Evolutionary conservation across 1,140 invertebrate genomes (phyloP), one percentile per base, ranked within the genome.

Genomic region (Hyles vespertilio): DNA sequence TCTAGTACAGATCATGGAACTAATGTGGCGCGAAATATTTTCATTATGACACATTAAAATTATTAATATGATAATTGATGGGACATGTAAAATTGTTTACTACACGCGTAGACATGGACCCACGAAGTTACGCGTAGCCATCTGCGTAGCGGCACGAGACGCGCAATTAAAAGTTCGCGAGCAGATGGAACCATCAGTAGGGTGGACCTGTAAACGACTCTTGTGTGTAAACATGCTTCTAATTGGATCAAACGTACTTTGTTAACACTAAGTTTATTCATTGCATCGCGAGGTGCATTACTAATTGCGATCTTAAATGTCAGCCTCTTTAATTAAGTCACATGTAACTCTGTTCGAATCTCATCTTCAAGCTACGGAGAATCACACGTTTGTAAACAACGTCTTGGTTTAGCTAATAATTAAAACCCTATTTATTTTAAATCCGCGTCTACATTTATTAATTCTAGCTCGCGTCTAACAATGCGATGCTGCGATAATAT

Each of bases 101-200:
- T 51, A 34, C 34, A 51, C 11, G 12, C 46, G 10, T 47, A 51
- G 32, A 40, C 36, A 40, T 40, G 8, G 36, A 8, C 36, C 4
- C 3, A 40, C 36, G 36, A 40, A 40, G 36, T 40, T 40, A 43
- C 49, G 59, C 56, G 56, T 50, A 58, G 63, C 48, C 43, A 36
- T 34, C 8, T n/a, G 58, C 33, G 34, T 40, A 51, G 48, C 50
- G 12, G 43, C 43, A 50, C n/a, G 56, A 61, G 63, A 47, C 56
- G 59, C 52, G 64, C 59, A 66, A 66, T 66, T 66, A 66, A 66
- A 66, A 66, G 59, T 62, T 66, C 61, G 57, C 48, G 36, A 59
- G 56, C 56, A 58, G 56, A 50, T 58, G 58, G 56, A 65, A 55
- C 46, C 33, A 59, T 56, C 64, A 56, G 48, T 51, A 61, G 58